phyloP scores from a whole-genome alignment of 2,113 vertebrate species.

The Rynchops niger region DNA sequence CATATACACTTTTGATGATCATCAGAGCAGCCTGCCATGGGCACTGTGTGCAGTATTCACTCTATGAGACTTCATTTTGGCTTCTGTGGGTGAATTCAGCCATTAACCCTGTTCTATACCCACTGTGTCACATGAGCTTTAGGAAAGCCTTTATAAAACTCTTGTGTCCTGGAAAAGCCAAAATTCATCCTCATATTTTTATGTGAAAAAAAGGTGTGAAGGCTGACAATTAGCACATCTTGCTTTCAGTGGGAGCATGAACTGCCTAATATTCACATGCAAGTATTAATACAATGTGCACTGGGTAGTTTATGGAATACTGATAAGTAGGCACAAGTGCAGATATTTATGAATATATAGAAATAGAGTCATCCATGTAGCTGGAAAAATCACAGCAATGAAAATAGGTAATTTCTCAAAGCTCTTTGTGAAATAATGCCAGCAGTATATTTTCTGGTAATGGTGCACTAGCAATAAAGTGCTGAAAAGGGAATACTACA shows the following conservation, averaged over 20 bases:
- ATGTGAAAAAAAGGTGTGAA: conserved; percentile 32
- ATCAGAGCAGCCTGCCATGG: conserved; percentile 75
- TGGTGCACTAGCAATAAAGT: neutral
- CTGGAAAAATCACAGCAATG: neutral
- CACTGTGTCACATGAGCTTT: conserved; percentile 76
- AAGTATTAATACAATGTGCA: neutral
- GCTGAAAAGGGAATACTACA: neutral
- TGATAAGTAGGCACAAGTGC: neutral
- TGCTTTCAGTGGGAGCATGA: neutral
- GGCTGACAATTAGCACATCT: neutral
- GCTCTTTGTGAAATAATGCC: neutral
- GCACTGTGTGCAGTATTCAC: conserved; percentile 69
- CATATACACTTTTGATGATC: conserved; percentile 78
- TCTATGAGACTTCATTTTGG: conserved; percentile 80
- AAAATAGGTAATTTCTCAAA: neutral
- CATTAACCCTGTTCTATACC: conserved; percentile 78
- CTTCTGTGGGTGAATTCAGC: conserved; percentile 80
- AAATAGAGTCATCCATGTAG: neutral
- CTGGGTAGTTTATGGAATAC: neutral
- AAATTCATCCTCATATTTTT: conserved; percentile 76
- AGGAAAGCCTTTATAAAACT: conserved; percentile 77
- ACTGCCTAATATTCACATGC: neutral
- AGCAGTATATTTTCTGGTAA: neutral
- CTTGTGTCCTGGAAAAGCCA: conserved; percentile 74
- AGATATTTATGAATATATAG: neutral